Evolutionary conservation across 2,888 invertebrate species (phyloP), one percentile per base, ranked within the genome.

Genomic region (Nymphalis polychloros): DNA sequence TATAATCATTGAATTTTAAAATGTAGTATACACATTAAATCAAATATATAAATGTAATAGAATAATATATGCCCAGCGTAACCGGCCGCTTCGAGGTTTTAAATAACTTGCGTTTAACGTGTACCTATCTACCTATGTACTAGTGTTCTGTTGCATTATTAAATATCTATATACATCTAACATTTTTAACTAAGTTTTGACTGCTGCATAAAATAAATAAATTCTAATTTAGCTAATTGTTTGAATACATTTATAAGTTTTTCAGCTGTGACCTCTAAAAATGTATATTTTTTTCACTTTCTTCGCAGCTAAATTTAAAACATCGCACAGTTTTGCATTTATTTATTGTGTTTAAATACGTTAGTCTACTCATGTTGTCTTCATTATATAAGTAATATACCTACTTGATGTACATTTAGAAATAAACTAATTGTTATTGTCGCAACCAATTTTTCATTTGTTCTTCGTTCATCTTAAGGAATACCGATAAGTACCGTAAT

Each of bases 321-420:
- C 31, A 31, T 55, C 31, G 53, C 53, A n/a, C 16, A n/a, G 17
- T 6, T n/a, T 31, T 55, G 53, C 53, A 55, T 55, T 55, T 55
- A 55, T 55, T 55, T 55, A 55, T 55, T 55, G 6, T 55, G 17
- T 55, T 55, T 55, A 55, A 55, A 55, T 55, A 55, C 53, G 27
- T 31, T 55, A 31, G 31, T 55, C 31, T 55, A 55, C 53, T 31
- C 53, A 55, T 55, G 53, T 55, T 55, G 53, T 55, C 27, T 31
- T 55, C 31, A 55, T n/a, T 55, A 31, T 17, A 55, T 16, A 8
- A 31, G 53, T 41, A 41, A 8, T 55, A 31, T 31, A 55, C 23
- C 23, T 23, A 23, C 53, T 31, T 55, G 53, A 8, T 55, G 53
- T 55, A 55, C 8, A 31, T 8, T 17, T 31, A 55, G 31, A 55